Evolutionary conservation across 1,140 invertebrate genomes (phyloP), one percentile per base, ranked within the genome.

Genomic region (Danaus plexippus): DNA sequence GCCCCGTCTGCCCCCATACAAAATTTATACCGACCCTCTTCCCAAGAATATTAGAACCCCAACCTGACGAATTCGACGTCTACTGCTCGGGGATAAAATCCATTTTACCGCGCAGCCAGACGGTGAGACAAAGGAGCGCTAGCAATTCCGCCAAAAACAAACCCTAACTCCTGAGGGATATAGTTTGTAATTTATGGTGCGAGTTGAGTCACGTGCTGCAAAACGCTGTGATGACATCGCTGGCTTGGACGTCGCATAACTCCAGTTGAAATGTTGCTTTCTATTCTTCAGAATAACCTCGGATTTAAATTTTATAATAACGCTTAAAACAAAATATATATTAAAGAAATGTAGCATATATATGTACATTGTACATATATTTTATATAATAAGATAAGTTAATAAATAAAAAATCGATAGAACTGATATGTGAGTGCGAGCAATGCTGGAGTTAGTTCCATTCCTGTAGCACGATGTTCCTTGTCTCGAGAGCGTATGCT

Each of bases 11-110:
- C 83, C 83, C 73, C 79, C 80, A 82, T 84, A 67, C 69, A 86
- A 84, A 86, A 86, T 86, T 86, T 86, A 86, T 86, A 86, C 83
- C 83, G 78, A 81, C 80, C 81, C 83, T 78, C 77, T 75, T 69
- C 69, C 72, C 69, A 80, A 83, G 80, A 84, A 79, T 75, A 80
- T 83, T 79, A 76, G 65, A 61, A 57, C 52, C 52, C 22, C 59
- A 55, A 22, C 54, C 54, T 54, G 15, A 43, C 63, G 40, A 73
- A 74, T 78, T 57, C 66, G 63, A 66, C 77, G 75, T 74, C 62
- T 79, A 73, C 61, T 8, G 10, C 58, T 15, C 40, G 57, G 52
- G 57, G 64, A 73, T 83, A 86, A 61, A 71, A 72, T 57, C 59
- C 63, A 66, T 63, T 82, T 75, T 73, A 53, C 63, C 43, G 32